phyloP scores from a whole-genome alignment of 2,888 invertebrate genomes.

The Colostygia pectinataria region DNA sequence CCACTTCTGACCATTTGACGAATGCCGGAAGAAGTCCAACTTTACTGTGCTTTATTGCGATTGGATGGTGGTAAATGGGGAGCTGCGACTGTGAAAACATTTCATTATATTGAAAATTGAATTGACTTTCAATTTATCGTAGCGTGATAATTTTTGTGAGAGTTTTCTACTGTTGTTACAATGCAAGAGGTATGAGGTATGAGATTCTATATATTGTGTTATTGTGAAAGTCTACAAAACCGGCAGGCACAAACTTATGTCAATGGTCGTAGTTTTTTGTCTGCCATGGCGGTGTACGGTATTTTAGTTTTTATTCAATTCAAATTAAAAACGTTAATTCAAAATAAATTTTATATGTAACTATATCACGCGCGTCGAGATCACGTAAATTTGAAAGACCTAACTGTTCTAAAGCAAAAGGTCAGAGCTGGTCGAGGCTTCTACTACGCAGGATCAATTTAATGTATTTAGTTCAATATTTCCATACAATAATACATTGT shows the following conservation, averaged over 20 bases:
- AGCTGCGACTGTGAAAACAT: slow-evolving; percentile 51
- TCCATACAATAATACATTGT: slow-evolving; percentile 78
- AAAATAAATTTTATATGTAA: neutral
- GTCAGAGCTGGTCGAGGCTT: slow-evolving; percentile 58
- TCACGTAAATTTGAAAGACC: slow-evolving; percentile 29
- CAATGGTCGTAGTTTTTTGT: too few species aligned
- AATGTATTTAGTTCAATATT: slow-evolving; percentile 72
- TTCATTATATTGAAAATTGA: slow-evolving; percentile 45
- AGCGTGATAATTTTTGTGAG: slow-evolving; percentile 34
- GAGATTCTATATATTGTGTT: neutral
- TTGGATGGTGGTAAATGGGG: slow-evolving; percentile 62
- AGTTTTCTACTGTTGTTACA: slow-evolving; percentile 13
- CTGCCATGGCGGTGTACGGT: too few species aligned
- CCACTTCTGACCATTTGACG: slow-evolving; percentile 60
- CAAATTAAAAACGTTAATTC: too few species aligned
- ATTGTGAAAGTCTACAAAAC: too few species aligned
- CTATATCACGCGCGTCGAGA: slow-evolving; percentile 31
- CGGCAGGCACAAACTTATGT: too few species aligned
- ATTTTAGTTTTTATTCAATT: too few species aligned
- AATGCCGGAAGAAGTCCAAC: slow-evolving; percentile 74
- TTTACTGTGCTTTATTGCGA: slow-evolving; percentile 74
- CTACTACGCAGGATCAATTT: slow-evolving; percentile 51
- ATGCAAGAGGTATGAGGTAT: neutral
- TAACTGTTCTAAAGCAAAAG: slow-evolving; percentile 52
- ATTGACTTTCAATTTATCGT: slow-evolving; percentile 42